Conservation (phyloP, 2,888 invertebrate genomes). For the Enchytraeus crypticus region DNA sequence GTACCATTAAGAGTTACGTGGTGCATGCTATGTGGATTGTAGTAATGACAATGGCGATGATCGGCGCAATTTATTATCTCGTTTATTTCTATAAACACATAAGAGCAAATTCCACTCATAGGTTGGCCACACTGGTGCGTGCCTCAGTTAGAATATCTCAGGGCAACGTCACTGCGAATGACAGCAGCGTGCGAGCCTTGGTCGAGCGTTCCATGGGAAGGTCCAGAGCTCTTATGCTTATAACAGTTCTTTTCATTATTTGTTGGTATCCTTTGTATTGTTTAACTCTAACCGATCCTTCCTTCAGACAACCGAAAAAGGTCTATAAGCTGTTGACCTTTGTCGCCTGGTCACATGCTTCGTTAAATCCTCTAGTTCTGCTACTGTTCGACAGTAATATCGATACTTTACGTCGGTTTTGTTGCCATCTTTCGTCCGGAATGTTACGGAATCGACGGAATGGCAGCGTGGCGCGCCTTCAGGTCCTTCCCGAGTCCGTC, state of each 20-base stretch:
- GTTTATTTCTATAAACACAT: constrained; percentile 45
- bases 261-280: constrained; percentile 48
- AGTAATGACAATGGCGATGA: constrained; percentile 42
- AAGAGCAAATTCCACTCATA: constrained; percentile 35
- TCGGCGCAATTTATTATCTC: constrained; percentile 42
- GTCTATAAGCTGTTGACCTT: constrained; percentile 46
- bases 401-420: constrained; percentile 26
- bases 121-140: constrained; percentile 33
- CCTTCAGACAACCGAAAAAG: constrained; percentile 41
- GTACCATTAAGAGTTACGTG: constrained; percentile 45
- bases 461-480: background rate
- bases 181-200: constrained; percentile 8
- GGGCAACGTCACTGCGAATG: constrained; percentile 27
- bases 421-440: background rate
- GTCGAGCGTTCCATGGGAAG: constrained; percentile 41
- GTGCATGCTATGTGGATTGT: constrained; percentile 48
- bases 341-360: constrained; percentile 47
- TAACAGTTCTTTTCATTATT: constrained; percentile 38
- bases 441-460: background rate
- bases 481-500: background rate
- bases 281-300: constrained; percentile 42
- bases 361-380: constrained; percentile 44
- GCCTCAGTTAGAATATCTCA: constrained; percentile 38
- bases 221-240: constrained; percentile 42
- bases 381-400: constrained; percentile 45